Base-by-base conservation (phyloP, 2,888 invertebrate genomes). In the Stictocephala bisonia region DNA sequence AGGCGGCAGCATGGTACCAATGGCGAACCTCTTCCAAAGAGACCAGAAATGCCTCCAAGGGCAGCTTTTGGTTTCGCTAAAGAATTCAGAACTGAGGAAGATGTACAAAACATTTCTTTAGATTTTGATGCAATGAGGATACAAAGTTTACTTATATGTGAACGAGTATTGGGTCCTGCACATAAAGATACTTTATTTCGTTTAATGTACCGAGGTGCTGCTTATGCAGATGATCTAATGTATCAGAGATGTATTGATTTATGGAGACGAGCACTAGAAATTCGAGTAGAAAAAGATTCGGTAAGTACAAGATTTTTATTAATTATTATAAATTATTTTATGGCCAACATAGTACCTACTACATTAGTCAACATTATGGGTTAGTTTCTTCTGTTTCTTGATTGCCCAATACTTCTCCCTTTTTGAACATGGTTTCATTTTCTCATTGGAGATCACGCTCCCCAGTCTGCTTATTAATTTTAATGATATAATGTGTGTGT, bases 111-210 rank as follows among this genome's bases (percentile, higher is more conserved):
- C 67, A 87, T 93, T 50, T 89, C 91, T 58, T 87, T 89, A 0
- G 96, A 97, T 85, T 87, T 93, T 80, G 96, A 97, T 85, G 90
- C 90, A 44, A 90, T 97, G 87, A 88, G 95, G 80, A 91, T 92
- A 83, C 95, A 97, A 85, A 92, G 95, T 81, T 86, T 97, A 79
- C 86, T 97, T 35, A 94, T 97, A 78, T 92, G 93, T 77, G 94
- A 94, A 85, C 88, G 97, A 80, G 92, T 97, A 80, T 87, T 97
- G 24, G 96, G 96, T 0, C 88, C 90, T 0, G 86, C 89, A 78
- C 96, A 97, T 85, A 93, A 94, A 83, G 96, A 97, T 84, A 93
- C 94, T 73, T 89, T 95, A 73, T 95, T 92, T 84, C 87, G 91
- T 56, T 85, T 92, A 75, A 91, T 91, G 88, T 91, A 89, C 83